Evolutionary conservation across 37 sponge, comb jelly and placozoan genomes (phyloP), one percentile per base, ranked within the genome.

Genomic region (Agelas oroides): DNA sequence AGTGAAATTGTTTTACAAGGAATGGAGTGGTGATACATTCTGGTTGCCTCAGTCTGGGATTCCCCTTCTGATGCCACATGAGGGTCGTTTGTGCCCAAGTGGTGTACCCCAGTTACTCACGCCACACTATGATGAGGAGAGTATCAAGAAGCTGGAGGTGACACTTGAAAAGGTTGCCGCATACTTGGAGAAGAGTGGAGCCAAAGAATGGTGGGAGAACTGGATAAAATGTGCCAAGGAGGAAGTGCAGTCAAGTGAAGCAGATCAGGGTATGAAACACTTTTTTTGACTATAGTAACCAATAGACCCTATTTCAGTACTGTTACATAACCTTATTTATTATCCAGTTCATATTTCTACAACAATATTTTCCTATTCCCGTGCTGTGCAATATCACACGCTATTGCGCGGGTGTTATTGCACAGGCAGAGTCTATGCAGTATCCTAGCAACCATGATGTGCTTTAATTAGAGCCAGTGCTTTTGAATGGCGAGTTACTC

Each of bases 11-110:
- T 73, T 73, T 73, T 73, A 73, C 46, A 73, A 73, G 52, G 73
- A 73, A 41, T 73, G 73, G 73, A 73, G 46, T 41, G 20, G 40
- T 3, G 73, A 73, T n/a, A 73, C 25, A n/a, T n/a, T 24, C 46
- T 73, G 46, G 73, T n/a, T 73, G 24, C 73, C 73, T 37, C 17
- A n/a, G 24, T 46, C 73, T 39, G 73, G 73, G 33, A 25, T 41
- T 39, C 40, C 40, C 38, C 46, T 73, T 16, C 19, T 27, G 24
- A 37, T 73, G 37, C 2, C 37, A 15, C 38, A 38, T 46, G 46
- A 46, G 46, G 8, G 46, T 46, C 46, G 46, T 46, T 46, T 46
- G 46, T 46, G 46, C 46, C 46, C 46, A 46, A 46, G 3, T 8
- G 46, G 46, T 37, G 18, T 53, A 3, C 73, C 73, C 11, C 27